Conservation (phyloP, 2,888 invertebrate genomes). For the Habroteleia sp. region DNA sequence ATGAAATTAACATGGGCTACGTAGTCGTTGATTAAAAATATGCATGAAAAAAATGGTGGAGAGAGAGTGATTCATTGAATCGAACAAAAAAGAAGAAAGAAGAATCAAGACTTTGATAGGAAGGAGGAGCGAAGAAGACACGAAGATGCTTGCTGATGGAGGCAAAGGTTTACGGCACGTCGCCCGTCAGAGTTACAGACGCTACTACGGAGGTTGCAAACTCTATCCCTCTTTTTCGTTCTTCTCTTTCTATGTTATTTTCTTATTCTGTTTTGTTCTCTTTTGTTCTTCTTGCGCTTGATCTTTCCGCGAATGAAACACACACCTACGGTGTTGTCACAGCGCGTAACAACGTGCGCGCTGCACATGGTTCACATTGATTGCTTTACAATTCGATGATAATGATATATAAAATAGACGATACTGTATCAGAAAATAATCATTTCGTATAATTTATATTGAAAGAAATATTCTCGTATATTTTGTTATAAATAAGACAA, state of each 20-base stretch:
- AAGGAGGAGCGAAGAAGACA: slow-evolving; percentile 47
- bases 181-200: slow-evolving; percentile 77
- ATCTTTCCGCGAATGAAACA: slow-evolving; percentile 54
- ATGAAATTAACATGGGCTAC: too few species aligned
- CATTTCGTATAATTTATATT: too few species aligned
- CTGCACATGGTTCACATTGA: slow-evolving; percentile 45
- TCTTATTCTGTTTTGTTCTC: slow-evolving; percentile 54
- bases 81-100: slow-evolving; percentile 13
- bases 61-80: slow-evolving; percentile 21
- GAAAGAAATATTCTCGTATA: too few species aligned
- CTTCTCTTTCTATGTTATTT: slow-evolving; percentile 37
- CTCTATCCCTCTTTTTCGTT: slow-evolving; percentile 56
- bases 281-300: slow-evolving; percentile 54
- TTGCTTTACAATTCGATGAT: slow-evolving; percentile 30
- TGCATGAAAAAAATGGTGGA: background rate
- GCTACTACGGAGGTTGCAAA: slow-evolving; percentile 74
- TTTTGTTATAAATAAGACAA: too few species aligned
- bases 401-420: slow-evolving; percentile 16
- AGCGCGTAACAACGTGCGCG: slow-evolving; percentile 46
- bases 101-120: slow-evolving; percentile 11
- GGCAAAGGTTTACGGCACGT: slow-evolving; percentile 79
- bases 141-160: slow-evolving; percentile 75
- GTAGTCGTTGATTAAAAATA: too few species aligned
- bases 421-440: background rate
- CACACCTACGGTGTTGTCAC: slow-evolving; percentile 59